phyloP scores from a whole-genome alignment of 2,888 invertebrate genomes.

The Ischnura elegans region DNA sequence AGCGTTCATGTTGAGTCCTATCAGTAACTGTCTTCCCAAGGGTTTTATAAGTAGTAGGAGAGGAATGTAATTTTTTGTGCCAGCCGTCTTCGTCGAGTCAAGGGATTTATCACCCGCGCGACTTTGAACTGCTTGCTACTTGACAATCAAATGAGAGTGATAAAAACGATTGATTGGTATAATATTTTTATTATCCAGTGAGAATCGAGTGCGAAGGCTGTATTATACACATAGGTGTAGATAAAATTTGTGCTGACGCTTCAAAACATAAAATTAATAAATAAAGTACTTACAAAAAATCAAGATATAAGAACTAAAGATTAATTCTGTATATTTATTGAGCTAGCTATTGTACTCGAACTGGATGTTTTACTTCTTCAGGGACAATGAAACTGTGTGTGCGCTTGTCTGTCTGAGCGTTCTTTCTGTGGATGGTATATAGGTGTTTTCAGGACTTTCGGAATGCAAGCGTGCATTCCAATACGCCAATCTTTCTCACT shows the following conservation, averaged over 20 bases:
- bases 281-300: too few relatives aligned
- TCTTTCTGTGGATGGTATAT: neutral
- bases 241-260: too few relatives aligned
- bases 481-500: neutral
- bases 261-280: too few relatives aligned
- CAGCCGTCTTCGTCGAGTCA: neutral
- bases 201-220: neutral
- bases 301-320: neutral
- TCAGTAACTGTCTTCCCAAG: constrained; percentile 1
- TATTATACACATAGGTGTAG: neutral
- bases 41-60: neutral
- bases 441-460: neutral
- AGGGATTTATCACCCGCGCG: neutral
- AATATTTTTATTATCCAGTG: neutral
- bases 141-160: neutral
- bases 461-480: neutral
- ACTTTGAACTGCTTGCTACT: neutral
- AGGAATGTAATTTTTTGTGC: neutral
- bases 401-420: neutral
- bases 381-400: neutral
- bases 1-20: neutral
- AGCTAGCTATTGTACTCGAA: neutral
- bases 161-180: neutral
- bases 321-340: neutral
- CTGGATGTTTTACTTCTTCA: too few relatives aligned